Conservation (phyloP, 2,113 vertebrate species). For the Paratilapia polleni region DNA sequence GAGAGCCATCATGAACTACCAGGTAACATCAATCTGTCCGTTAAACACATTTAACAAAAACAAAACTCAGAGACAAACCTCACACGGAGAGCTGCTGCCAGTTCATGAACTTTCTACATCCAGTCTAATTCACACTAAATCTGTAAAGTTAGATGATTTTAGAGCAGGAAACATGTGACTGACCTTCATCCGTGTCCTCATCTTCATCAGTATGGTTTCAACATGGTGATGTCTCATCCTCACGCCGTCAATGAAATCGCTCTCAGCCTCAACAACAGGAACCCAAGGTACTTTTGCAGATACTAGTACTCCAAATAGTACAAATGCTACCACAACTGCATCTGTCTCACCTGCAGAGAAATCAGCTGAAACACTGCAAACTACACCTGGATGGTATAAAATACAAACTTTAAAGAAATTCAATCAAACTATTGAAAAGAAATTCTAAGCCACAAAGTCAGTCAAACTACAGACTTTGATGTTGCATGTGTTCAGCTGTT, state of each 20-base stretch:
- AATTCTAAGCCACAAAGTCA: neutral
- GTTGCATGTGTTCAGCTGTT: neutral
- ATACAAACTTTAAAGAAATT: neutral
- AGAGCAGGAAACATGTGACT: neutral
- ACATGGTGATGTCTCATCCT: constrained; percentile 98
- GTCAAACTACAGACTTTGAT: neutral
- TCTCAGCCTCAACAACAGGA: constrained; percentile 96
- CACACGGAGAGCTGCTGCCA: too few species aligned
- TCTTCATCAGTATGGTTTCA: constrained; percentile 91
- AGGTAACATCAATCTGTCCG: constrained; percentile 77
- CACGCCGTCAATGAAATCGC: constrained; percentile 98
- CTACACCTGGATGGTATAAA: neutral
- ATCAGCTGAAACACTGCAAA: neutral
- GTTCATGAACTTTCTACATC: neutral
- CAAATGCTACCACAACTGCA: neutral
- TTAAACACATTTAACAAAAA: neutral
- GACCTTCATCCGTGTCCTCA: neutral
- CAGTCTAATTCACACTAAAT: too few species aligned
- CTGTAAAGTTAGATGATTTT: neutral
- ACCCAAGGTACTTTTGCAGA: constrained; percentile 86
- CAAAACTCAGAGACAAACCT: too few species aligned
- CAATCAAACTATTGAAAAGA: neutral
- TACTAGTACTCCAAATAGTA: neutral
- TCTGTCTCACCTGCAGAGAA: neutral
- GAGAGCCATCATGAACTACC: constrained; percentile 98